phyloP scores from a whole-genome alignment of 2,797 vertebrate species.

The Calcarius lapponicus region DNA sequence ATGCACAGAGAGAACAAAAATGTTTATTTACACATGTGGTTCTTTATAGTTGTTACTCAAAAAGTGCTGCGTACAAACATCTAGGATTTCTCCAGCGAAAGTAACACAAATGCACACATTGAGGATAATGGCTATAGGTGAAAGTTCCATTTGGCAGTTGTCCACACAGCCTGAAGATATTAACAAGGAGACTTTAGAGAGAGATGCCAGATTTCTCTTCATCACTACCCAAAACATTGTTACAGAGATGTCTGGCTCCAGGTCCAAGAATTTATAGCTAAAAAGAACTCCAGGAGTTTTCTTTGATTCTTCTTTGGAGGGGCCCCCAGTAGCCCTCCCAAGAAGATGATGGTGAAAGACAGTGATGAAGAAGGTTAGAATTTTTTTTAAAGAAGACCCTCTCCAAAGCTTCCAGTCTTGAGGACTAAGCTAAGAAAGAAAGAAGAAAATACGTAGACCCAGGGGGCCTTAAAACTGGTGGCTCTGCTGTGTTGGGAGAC shows the following conservation, averaged over 20 bases:
- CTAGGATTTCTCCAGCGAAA: constrained; percentile 28
- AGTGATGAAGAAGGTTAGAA: constrained; percentile 34
- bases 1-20: constrained; percentile 22
- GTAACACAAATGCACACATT: neutral
- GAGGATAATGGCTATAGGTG: constrained; percentile 54
- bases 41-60: constrained; percentile 9
- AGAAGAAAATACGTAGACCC: neutral
- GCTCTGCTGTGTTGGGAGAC: neutral
- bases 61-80: constrained; percentile 29
- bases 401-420: constrained; percentile 8
- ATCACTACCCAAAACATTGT: constrained; percentile 15
- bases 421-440: constrained; percentile 21
- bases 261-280: constrained; percentile 65
- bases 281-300: constrained; percentile 65
- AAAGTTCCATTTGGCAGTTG: constrained; percentile 56
- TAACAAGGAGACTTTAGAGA: constrained; percentile 18
- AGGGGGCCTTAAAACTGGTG: neutral
- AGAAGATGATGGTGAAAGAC: constrained; percentile 48
- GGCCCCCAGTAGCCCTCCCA: constrained; percentile 49
- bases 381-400: constrained; percentile 18
- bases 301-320: constrained; percentile 63
- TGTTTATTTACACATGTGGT: constrained; percentile 52
- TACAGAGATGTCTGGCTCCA: constrained; percentile 49
- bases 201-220: constrained; percentile 52
- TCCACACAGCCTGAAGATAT: constrained; percentile 71